A percentile compares a stretch with the other conserved stretches of the same genome.
These are phyloP conservation scores for Coelogynopora nodosa DNA, from an alignment of 2,888 invertebrate genomes.

Conservation along the genomic window DNA sequence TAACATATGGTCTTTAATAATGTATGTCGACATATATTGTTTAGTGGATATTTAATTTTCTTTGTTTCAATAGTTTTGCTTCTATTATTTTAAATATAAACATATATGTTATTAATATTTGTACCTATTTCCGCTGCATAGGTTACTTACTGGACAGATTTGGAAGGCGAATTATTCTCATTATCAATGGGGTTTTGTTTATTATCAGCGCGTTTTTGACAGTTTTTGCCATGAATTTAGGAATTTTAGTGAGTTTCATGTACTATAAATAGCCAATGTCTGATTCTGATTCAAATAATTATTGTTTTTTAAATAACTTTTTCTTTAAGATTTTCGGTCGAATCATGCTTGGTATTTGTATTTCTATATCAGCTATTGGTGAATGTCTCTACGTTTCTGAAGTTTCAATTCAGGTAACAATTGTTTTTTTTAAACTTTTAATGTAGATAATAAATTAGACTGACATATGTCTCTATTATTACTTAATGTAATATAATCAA, in stretches of 20 bases:
- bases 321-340: slow-evolving; percentile 5
- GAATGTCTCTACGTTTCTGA: slow-evolving; percentile 29
- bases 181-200: not conserved
- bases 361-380: slow-evolving; percentile 25
- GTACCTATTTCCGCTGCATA: not conserved
- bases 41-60: too few relatives aligned
- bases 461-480: too few relatives aligned
- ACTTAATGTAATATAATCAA: too few relatives aligned
- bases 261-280: not conserved
- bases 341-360: not conserved
- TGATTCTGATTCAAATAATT: not conserved
- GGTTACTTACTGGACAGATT: not conserved
- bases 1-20: too few relatives aligned
- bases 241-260: not conserved
- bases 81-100: too few relatives aligned
- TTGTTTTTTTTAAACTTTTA: too few relatives aligned
- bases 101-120: not conserved
- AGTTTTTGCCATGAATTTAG: not conserved
- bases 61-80: too few relatives aligned
- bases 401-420: slow-evolving; percentile 10
- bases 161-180: slow-evolving; percentile 17
- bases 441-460: too few relatives aligned
- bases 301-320: not conserved
- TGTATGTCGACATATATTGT: too few relatives aligned
- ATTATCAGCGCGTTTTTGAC: not conserved